Conservation (phyloP, 2,113 vertebrate genomes). For the Typhlomys cinereus region DNA sequence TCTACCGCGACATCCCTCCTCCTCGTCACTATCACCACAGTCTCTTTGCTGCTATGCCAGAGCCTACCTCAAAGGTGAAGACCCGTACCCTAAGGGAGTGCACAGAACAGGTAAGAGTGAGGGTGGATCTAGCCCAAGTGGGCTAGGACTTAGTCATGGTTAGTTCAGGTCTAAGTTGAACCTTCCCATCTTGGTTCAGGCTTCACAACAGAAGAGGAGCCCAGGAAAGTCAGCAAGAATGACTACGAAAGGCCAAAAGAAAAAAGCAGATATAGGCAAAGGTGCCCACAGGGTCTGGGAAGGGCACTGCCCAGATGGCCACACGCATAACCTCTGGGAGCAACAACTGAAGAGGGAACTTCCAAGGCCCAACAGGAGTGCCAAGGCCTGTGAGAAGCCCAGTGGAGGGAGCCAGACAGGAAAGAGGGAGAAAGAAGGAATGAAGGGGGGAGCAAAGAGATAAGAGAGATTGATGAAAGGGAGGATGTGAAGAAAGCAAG, state of each 20-base stretch:
- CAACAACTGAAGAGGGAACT: no score
- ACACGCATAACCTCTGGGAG: neutral
- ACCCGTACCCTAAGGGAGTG: neutral
- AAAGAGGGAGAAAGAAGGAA: neutral
- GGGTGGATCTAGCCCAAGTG: neutral
- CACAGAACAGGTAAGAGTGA: neutral
- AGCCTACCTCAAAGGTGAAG: neutral
- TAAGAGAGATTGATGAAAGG: neutral
- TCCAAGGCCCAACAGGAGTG: neutral
- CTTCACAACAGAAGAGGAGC: neutral
- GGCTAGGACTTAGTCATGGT: neutral
- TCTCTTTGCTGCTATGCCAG: neutral
- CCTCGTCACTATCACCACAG: neutral
- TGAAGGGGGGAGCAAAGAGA: no score
- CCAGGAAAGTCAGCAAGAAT: neutral
- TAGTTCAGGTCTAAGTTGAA: neutral
- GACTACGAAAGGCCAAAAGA: neutral
- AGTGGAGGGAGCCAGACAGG: neutral
- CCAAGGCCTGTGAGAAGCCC: neutral
- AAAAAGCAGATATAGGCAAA: neutral
- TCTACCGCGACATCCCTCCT: neutral
- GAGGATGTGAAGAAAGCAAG: neutral
- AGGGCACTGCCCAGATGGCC: neutral
- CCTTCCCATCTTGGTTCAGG: neutral
- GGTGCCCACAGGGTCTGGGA: neutral